These are phyloP conservation scores for Clanis bilineata DNA, from an alignment of 2,888 invertebrate genomes.

Conservation along the genomic window DNA sequence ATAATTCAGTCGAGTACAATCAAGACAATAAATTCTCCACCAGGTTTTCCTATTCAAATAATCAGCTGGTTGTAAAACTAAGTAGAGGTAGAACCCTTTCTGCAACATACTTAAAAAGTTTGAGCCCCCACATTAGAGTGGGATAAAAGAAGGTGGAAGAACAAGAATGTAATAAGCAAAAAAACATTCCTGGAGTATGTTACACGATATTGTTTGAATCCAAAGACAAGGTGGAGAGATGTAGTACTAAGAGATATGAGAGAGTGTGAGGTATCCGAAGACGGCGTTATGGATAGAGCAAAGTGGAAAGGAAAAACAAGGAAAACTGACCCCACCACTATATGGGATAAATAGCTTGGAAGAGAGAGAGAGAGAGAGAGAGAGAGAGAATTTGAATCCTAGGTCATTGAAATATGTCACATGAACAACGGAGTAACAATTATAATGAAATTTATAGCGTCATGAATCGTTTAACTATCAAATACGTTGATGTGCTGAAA, in stretches of 20 bases:
- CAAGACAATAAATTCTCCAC: too few species aligned
- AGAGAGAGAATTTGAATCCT: not conserved
- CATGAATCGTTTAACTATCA: slow-evolving; percentile 29
- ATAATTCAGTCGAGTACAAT: too few species aligned
- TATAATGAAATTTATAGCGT: slow-evolving; percentile 16
- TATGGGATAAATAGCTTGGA: not conserved
- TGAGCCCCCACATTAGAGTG: too few species aligned
- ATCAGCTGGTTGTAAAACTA: too few species aligned
- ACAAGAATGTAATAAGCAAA: too few species aligned
- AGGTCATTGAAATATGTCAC: too few species aligned
- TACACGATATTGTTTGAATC: too few species aligned
- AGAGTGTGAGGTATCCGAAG: not conserved
- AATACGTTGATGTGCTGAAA: slow-evolving; percentile 35
- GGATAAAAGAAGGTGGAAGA: too few species aligned
- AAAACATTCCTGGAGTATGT: too few species aligned
- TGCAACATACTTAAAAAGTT: too few species aligned
- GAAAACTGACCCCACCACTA: not conserved
- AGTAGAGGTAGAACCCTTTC: too few species aligned
- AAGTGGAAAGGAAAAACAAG: not conserved
- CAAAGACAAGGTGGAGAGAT: not conserved
- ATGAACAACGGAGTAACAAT: not conserved
- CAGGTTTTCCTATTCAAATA: too few species aligned
- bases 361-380: not conserved
- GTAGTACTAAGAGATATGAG: not conserved
- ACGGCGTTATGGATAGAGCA: not conserved